Conservation (phyloP, 2,888 invertebrate species). For the Tinea pellionella region DNA sequence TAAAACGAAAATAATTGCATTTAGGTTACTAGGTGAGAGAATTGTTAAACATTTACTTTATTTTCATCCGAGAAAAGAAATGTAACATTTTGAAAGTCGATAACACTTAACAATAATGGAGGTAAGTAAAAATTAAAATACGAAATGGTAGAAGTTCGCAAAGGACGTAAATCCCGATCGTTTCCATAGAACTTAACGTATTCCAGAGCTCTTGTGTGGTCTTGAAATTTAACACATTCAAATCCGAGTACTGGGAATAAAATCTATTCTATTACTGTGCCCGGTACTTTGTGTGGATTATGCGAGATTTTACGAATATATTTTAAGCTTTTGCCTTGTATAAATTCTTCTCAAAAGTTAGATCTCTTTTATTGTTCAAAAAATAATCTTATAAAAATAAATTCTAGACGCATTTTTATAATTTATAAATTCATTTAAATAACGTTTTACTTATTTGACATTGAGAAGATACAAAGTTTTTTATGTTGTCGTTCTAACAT, state of each 20-base stretch:
- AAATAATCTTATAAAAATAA: too few species aligned
- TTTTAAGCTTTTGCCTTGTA: background rate
- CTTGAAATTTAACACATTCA: constrained; percentile 10
- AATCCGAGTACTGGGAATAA: constrained; percentile 5
- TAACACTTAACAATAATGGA: background rate
- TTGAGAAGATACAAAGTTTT: too few species aligned
- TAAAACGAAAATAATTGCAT: too few species aligned
- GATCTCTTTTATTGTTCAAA: background rate
- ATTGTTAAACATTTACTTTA: background rate
- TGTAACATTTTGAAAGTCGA: background rate
- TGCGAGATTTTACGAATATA: constrained; percentile 1
- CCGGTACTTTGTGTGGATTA: constrained; percentile 4
- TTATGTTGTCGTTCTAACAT: too few species aligned
- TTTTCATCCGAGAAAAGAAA: too few species aligned
- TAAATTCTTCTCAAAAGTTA: background rate
- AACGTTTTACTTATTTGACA: too few species aligned
- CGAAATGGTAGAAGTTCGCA: background rate
- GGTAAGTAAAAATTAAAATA: background rate
- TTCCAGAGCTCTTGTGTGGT: background rate
- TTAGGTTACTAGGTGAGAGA: too few species aligned
- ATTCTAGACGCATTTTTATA: too few species aligned
- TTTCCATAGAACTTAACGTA: background rate
- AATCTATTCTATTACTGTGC: constrained; percentile 9
- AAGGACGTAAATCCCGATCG: constrained; percentile 1
- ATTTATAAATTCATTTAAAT: too few species aligned